phyloP scores from a whole-genome alignment of 2,888 invertebrate species.

The Lamellibrachia columna region DNA sequence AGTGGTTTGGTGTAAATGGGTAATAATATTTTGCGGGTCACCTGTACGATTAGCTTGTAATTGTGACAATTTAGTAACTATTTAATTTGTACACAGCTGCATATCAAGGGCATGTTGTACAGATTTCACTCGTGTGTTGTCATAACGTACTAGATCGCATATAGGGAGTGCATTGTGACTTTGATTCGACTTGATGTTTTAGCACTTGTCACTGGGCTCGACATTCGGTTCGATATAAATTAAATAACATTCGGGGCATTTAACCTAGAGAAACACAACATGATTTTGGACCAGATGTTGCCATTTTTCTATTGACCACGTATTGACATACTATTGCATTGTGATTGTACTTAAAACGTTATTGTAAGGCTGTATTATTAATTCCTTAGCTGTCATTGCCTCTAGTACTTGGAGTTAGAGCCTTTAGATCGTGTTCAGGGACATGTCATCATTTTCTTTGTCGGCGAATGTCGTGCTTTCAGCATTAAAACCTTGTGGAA shows the following conservation, averaged over 20 bases:
- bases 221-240: not conserved
- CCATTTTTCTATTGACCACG: constrained; percentile 3
- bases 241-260: not conserved
- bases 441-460: constrained; percentile 34
- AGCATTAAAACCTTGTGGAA: constrained; percentile 32
- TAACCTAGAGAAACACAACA: not conserved
- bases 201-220: constrained; percentile 13
- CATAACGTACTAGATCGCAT: not conserved
- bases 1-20: not conserved
- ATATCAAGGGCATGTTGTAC: constrained; percentile 16
- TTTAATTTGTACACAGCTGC: constrained; percentile 6
- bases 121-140: constrained; percentile 16
- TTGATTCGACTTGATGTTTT: constrained; percentile 11
- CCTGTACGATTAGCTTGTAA: constrained; percentile 12
- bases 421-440: constrained; percentile 36
- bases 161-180: constrained; percentile 3
- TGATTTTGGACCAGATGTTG: not conserved
- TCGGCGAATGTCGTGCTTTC: constrained; percentile 38
- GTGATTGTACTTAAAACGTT: constrained; percentile 16
- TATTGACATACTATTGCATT: constrained; percentile 6
- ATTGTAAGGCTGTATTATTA: constrained; percentile 16
- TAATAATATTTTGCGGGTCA: constrained; percentile 16
- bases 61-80: constrained; percentile 16
- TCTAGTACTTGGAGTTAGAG: constrained; percentile 16
- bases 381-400: constrained; percentile 6